Evolutionary conservation across 2,113 vertebrate species (phyloP).

Genomic region (Tichodroma muraria): DNA sequence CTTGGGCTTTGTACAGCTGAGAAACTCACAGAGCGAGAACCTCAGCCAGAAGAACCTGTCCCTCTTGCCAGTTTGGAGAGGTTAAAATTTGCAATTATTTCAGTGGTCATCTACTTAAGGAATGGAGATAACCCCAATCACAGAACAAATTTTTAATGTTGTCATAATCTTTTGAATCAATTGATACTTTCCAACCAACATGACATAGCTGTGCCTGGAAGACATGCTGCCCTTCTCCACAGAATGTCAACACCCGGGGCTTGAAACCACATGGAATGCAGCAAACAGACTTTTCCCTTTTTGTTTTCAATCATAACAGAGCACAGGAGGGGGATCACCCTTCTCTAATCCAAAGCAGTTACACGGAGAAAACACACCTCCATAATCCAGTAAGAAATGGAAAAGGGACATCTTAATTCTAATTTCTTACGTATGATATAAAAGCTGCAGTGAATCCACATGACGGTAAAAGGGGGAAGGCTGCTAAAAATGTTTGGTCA

Average conservation of each 20-base stretch:
- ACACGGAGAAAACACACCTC: not conserved
- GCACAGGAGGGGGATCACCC: not conserved
- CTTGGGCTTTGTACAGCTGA: not conserved
- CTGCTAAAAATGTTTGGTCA: not conserved
- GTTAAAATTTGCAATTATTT: not conserved
- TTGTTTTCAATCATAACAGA: not conserved
- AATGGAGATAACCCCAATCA: not conserved
- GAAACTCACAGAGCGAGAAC: not conserved
- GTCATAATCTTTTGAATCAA: not conserved
- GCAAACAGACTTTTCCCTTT: not conserved
- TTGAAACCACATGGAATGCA: not conserved
- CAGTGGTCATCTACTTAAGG: not conserved
- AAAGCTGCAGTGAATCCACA: not conserved
- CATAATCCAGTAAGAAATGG: not conserved
- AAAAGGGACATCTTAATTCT: not conserved
- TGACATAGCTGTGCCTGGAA: not conserved
- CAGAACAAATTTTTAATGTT: not conserved
- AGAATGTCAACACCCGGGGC: not conserved
- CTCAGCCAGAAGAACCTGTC: not conserved
- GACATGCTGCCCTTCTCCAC: not conserved
- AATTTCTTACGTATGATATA: not conserved
- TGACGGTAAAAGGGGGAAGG: not conserved
- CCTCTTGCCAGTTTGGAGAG: not conserved
- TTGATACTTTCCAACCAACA: not conserved
- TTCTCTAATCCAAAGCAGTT: not conserved